Evolutionary conservation across 2,113 vertebrate species (phyloP).

Genomic region (Colius striatus): DNA sequence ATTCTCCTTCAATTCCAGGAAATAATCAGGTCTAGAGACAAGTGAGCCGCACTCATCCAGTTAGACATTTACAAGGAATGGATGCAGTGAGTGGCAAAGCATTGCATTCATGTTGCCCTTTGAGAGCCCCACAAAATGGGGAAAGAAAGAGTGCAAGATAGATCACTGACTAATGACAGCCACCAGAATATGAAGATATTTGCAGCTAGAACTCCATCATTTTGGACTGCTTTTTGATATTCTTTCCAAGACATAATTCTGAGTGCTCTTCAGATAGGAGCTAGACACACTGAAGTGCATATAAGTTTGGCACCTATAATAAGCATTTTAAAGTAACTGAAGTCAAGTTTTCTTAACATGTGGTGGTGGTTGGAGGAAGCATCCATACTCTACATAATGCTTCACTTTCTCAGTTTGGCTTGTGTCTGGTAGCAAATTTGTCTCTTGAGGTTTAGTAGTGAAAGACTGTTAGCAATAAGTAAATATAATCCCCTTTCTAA

Average conservation of each 20-base stretch:
- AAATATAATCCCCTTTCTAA: background rate
- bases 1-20: background rate
- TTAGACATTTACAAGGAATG: background rate
- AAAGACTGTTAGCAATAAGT: background rate
- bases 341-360: background rate
- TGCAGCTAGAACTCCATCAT: background rate
- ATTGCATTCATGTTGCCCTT: background rate
- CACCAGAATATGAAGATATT: background rate
- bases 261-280: background rate
- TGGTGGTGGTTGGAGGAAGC: background rate
- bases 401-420: background rate
- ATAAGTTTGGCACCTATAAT: background rate
- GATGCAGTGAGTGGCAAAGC: background rate
- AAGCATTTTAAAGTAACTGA: background rate
- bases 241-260: background rate
- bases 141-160: background rate
- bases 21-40: background rate
- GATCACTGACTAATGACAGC: background rate
- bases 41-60: background rate
- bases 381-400: background rate
- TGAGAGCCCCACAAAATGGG: accelerated
- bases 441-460: background rate
- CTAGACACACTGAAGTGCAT: background rate
- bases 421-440: background rate
- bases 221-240: background rate